Evolutionary conservation across 2,797 vertebrate genomes (phyloP).

Genomic region (Tolypeutes matacus): DNA sequence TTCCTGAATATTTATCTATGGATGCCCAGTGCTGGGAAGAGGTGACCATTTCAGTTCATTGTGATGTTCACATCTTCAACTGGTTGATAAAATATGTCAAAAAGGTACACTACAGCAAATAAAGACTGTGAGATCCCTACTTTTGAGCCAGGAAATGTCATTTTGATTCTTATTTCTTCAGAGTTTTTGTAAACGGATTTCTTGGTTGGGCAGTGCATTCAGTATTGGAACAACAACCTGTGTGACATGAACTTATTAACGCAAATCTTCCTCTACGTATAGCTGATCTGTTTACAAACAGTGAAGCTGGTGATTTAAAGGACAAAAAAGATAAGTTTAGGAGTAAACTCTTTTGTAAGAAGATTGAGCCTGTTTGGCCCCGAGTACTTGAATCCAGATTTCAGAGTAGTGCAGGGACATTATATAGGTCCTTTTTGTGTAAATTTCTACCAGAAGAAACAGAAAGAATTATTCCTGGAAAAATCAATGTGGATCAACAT

Average conservation of each 20-base stretch:
- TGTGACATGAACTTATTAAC: slow-evolving; percentile 99
- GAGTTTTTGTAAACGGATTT: slow-evolving; percentile 99
- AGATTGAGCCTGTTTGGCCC: slow-evolving; percentile 97
- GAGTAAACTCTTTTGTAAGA: slow-evolving; percentile 99
- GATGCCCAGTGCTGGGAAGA: slow-evolving; percentile 98
- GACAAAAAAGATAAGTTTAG: slow-evolving; percentile 99
- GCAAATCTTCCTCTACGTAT: slow-evolving; percentile 94
- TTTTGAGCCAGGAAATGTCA: slow-evolving; percentile 98
- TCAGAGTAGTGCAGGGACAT: slow-evolving; percentile 92
- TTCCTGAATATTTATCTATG: slow-evolving; percentile 96
- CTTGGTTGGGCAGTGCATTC: slow-evolving; percentile 97
- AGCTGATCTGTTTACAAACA: slow-evolving; percentile 95
- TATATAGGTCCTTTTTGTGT: slow-evolving; percentile 97
- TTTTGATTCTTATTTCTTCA: slow-evolving; percentile 99
- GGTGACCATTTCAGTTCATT: slow-evolving; percentile 99
- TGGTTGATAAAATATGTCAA: slow-evolving; percentile 99
- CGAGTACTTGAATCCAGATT: slow-evolving; percentile 92
- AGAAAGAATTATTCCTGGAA: slow-evolving; percentile 96
- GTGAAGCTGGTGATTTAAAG: slow-evolving; percentile 95
- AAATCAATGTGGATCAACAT: slow-evolving; percentile 94
- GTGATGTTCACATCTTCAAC: slow-evolving; percentile 98
- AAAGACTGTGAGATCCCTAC: slow-evolving; percentile 92
- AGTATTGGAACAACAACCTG: slow-evolving; percentile 95
- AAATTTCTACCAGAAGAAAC: slow-evolving; percentile 96
- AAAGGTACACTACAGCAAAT: slow-evolving; percentile 91